Evolutionary conservation across 2,113 vertebrate species (phyloP), one percentile per base, ranked within the genome.

Genomic region (Sula dactylatra): DNA sequence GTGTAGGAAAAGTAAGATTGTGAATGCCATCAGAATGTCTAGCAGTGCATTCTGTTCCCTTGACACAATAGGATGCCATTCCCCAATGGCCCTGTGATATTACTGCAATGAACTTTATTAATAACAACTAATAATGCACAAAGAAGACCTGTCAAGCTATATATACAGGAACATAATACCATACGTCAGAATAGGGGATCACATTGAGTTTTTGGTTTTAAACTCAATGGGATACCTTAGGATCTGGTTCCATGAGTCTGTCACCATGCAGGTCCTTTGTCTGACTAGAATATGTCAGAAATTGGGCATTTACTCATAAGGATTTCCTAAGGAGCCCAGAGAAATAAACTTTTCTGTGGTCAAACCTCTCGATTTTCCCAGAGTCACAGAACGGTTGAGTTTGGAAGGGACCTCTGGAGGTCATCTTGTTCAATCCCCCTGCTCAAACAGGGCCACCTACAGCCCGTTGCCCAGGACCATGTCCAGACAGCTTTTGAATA

Each of bases 41-140:
- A 65, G 20, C 9, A 4, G 15, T 76, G 54, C 3, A 0, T 66
- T 65, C 54, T 76, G 15, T 42, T 62, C 42, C 52, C 65, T 74
- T 0, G 0, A 9, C 31, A 69, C 10, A 49, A 56, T 21, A 44
- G 4, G 10, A 71, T 72, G 13, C 4, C 16, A 38, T 82, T 89
- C n/a, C 32, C 27, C 49, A 47, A 21, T 22, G 64, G 14, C 32
- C 77, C 38, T 70, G 83, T 84, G 65, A n/a, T 55, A 67, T 44
- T 74, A 16, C 34, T 86, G 45, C 44, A 62, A 14, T 80, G 25
- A 82, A 58, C 31, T 91, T 85, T n/a, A 45, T 59, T 85, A 88
- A 36, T 54, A 73, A 61, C 55, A 82, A 24, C 38, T 73, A 77
- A 92, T 54, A 76, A 93, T 42, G 36, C 40, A 40, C 58, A 45